Evolutionary conservation across 1,140 invertebrate species (phyloP).

Genomic region (Neodiprion pinetum): DNA sequence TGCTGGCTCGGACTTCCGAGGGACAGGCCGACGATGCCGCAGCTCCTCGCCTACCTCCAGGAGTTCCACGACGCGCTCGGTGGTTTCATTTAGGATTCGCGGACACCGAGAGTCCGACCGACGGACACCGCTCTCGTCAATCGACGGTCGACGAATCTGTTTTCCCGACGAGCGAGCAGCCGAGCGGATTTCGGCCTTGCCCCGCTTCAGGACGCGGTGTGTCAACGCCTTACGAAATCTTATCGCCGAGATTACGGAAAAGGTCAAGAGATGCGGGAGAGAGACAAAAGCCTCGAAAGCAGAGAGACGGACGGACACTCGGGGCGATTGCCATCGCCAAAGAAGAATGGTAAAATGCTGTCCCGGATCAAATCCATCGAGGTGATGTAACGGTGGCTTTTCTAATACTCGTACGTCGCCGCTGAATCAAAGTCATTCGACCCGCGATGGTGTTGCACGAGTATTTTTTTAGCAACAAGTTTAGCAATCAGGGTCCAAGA

Average conservation of each 20-base stretch:
- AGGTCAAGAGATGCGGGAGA: conserved; percentile 1
- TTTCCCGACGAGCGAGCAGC: neutral
- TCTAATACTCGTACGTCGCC: neutral
- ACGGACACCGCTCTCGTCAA: too few species aligned
- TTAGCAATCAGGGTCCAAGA: neutral
- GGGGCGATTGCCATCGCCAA: neutral
- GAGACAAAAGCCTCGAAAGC: neutral
- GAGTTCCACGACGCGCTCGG: conserved; percentile 87
- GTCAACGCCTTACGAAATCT: conserved; percentile 1
- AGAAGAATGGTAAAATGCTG: neutral
- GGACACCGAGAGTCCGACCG: too few species aligned
- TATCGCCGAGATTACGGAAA: neutral
- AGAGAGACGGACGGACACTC: neutral
- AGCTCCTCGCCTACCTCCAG: conserved; percentile 85
- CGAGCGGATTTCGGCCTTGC: neutral
- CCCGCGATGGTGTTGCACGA: neutral
- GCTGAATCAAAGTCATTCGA: neutral
- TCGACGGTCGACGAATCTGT: neutral
- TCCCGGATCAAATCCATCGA: neutral
- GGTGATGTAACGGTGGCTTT: neutral
- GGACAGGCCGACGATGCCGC: conserved; percentile 83
- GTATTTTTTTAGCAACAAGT: too few species aligned
- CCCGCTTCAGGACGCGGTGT: neutral
- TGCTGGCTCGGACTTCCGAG: conserved; percentile 84
- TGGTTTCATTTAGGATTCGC: conserved; percentile 70